Evolutionary conservation across 2,113 vertebrate species (phyloP).

Genomic region (Protobothrops flavoviridis): DNA sequence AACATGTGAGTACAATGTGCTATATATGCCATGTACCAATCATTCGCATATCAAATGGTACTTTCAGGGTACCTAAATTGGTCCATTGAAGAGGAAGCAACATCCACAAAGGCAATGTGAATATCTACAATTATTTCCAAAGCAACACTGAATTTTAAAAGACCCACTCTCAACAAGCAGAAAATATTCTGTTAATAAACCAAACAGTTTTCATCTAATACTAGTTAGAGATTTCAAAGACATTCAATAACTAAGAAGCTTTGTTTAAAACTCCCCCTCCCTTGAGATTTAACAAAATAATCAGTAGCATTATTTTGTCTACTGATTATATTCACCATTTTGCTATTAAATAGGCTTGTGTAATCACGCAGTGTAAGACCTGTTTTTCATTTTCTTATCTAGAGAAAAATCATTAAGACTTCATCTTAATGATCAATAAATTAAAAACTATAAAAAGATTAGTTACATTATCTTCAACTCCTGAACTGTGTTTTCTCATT

Average conservation of each 20-base stretch:
- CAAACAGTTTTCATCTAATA: neutral
- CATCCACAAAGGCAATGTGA: neutral
- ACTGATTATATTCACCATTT: neutral
- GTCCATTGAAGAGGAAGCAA: neutral
- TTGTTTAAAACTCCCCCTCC: neutral
- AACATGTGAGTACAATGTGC: neutral
- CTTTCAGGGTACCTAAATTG: neutral
- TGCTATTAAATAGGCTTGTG: neutral
- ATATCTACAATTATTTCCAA: neutral
- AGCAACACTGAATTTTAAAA: neutral
- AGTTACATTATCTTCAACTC: neutral
- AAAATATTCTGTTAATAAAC: neutral
- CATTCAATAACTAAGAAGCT: neutral
- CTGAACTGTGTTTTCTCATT: neutral
- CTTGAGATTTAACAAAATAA: neutral
- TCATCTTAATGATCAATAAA: neutral
- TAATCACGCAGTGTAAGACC: neutral
- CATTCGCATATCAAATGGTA: neutral
- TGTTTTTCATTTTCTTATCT: neutral
- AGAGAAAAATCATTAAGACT: neutral
- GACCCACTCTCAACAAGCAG: neutral
- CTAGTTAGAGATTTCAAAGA: neutral
- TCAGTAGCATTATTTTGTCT: neutral
- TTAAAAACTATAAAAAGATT: neutral
- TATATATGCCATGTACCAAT: neutral